A percentile compares a stretch with the other conserved stretches of the same genome.
Evolutionary conservation across 2,113 vertebrate genomes (phyloP).

Genomic region (Xenus cinereus): DNA sequence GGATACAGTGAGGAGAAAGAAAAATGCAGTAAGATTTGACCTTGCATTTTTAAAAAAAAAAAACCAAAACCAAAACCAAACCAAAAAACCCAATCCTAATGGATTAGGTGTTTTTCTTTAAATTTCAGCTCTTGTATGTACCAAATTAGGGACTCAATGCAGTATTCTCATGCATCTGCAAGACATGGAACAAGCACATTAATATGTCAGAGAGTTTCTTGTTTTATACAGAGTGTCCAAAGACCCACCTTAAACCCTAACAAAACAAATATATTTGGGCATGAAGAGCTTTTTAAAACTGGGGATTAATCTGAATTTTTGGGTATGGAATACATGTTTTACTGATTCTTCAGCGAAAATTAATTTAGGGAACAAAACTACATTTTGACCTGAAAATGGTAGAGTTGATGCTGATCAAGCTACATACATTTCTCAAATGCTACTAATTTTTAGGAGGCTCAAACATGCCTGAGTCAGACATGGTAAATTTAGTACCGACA

Average conservation of each 20-base stretch:
- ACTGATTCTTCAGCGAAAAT: neutral
- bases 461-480: neutral
- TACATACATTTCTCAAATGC: neutral
- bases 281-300: neutral
- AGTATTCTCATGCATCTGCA: neutral
- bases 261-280: neutral
- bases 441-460: neutral
- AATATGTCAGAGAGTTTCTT: neutral
- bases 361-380: neutral
- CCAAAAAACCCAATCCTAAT: neutral
- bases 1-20: neutral
- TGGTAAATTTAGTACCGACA: neutral
- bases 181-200: neutral
- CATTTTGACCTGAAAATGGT: neutral
- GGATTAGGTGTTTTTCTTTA: neutral
- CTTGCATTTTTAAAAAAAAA: neutral
- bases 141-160: neutral
- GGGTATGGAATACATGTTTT: neutral
- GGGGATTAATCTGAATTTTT: neutral
- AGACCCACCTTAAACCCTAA: accelerated
- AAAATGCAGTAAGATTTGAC: neutral
- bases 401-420: neutral
- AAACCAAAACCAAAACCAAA: neutral
- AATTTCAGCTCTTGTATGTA: neutral
- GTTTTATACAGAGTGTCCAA: neutral